Evolutionary conservation across 1,140 invertebrate genomes (phyloP), one percentile per base, ranked within the genome.

Genomic region (Sycobia sp.): DNA sequence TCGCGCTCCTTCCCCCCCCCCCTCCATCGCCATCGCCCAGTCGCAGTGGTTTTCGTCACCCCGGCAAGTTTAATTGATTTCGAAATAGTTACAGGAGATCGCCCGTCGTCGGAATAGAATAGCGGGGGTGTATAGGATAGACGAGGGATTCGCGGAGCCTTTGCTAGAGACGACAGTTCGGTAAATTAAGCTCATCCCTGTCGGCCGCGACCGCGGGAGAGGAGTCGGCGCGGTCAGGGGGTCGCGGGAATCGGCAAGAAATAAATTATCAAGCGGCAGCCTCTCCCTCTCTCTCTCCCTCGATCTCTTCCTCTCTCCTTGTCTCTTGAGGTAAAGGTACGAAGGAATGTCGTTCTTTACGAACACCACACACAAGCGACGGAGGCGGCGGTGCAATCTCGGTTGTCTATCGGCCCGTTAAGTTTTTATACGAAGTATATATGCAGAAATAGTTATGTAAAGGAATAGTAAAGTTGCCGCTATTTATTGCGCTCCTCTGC

Each of bases 61-160:
- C 62, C 65, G 57, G 62, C 55, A 63, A 79, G 77, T 81, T 81
- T 77, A 79, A 81, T 81, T 80, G 73, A 79, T 79, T 81, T 67
- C 54, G 72, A 72, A 79, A 80, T 80, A 79, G 78, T 81, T 81
- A n/a, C n/a, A n/a, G n/a, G n/a, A n/a, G 64, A 11, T 41, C 22
- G 47, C 20, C 7, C n/a, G 23, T n/a, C 29, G 18, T 20, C 20
- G 29, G 23, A 43, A 29, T 41, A 51, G 23, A 51, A 36, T 36
- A 32, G 27, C 9, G 46, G 23, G n/a, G n/a, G n/a, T n/a, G n/a
- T n/a, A n/a, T n/a, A n/a, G n/a, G n/a, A n/a, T n/a, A n/a, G 49
- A 58, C 44, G 20, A 46, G 47, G 53, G n/a, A n/a, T 49, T 10
- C 29, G 20, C 18, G 29, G n/a, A n/a, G n/a, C n/a, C n/a, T n/a